Evolutionary conservation across 1,140 invertebrate genomes (phyloP), one percentile per base, ranked within the genome.

Genomic region (Camponotus pennsylvanicus): DNA sequence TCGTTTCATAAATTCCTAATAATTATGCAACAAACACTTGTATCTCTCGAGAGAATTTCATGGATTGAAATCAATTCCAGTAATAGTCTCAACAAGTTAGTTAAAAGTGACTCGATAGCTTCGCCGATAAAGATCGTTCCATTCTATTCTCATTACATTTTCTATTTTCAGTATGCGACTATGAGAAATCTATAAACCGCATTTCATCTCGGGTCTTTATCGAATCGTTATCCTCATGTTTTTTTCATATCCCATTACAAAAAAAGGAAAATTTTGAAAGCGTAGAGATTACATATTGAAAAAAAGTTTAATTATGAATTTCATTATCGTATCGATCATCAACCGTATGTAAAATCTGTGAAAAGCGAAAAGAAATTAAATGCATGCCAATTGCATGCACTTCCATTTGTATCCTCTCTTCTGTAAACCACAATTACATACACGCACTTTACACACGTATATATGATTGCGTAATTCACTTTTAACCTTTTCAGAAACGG

Each of bases 281-380:
- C 52, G 34, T 59, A 11, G 2, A 75, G n/a, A 37, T 32, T 34
- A 59, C 37, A 59, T 15, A 57, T 40, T 57, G 37, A 15, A 76
- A 76, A 64, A 64, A 42, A 2, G 27, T 45, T 57, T n/a, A 34
- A 64, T 77, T 42, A 27, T 64, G 4, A 42, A 77, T n/a, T 77
- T 15, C 18, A 64, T 37, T n/a, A 42, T 7, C 40, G 27, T 13
- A 77, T 63, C 18, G 3, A 77, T 45, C 52, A 37, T 59, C 37
- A 18, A 27, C 3, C n/a, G n/a, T 9, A 37, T 37, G 32, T 11
- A 1, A 52, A 73, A 55, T 57, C 4, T 34, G 1, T n/a, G 40
- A 76, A 77, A 77, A 64, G 21, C 7, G 21, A 64, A 77, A 64
- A 77, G 13, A 77, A 77, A 77, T 77, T 77, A 77, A 77, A 77